Evolutionary conservation across 2,888 invertebrate genomes (phyloP).

Genomic region (Lacanobia wlatinum): DNA sequence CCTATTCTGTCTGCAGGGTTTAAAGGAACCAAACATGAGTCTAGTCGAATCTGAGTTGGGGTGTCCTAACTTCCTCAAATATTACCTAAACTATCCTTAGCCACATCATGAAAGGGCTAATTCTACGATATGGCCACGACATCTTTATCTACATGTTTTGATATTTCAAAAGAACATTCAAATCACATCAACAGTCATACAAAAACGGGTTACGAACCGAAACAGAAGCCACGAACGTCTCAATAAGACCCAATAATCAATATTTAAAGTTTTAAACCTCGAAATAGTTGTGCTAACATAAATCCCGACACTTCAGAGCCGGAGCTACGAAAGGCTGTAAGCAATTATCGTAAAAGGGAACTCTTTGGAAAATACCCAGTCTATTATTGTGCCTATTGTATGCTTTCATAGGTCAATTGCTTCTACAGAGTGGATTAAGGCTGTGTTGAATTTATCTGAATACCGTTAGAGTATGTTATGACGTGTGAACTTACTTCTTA

Average conservation of each 20-base stretch:
- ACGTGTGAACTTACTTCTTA: too few relatives aligned
- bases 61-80: too few relatives aligned
- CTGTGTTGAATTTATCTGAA: conserved; percentile 60
- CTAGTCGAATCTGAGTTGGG: too few relatives aligned
- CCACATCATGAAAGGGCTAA: too few relatives aligned
- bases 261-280: conserved; percentile 51
- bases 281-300: conserved; percentile 62
- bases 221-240: background rate
- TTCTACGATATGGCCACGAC: too few relatives aligned
- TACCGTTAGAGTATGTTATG: background rate
- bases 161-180: too few relatives aligned
- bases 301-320: conserved; percentile 62
- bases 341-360: conserved; percentile 81
- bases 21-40: too few relatives aligned
- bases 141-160: too few relatives aligned
- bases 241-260: conserved; percentile 27
- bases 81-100: too few relatives aligned
- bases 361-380: conserved; percentile 74
- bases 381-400: conserved; percentile 74
- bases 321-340: conserved; percentile 65
- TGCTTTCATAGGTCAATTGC: conserved; percentile 74
- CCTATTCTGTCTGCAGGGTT: too few relatives aligned
- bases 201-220: conserved; percentile 3
- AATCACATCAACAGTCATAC: too few relatives aligned
- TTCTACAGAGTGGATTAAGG: conserved; percentile 65